Evolutionary conservation across 2,797 vertebrate species (phyloP), one percentile per base, ranked within the genome.

Genomic region (Falco biarmicus): DNA sequence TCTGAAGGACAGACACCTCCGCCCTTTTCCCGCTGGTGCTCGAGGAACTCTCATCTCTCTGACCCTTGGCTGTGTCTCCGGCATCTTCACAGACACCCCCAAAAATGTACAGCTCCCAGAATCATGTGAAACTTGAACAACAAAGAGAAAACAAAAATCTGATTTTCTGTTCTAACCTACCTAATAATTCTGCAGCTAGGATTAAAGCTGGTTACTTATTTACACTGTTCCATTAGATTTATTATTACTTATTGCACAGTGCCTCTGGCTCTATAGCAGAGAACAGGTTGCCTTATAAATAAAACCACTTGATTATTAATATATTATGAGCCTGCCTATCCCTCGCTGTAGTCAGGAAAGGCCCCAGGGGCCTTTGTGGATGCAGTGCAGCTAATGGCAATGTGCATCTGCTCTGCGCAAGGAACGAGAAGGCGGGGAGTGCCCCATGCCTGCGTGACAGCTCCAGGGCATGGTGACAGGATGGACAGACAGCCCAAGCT

Each of bases 391-490:
- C 48, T 56, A 41, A 41, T 26, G 53, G 83, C 61, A 48, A 43
- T 17, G 39, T 10, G 24, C 25, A 32, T 4, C 53, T 51, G 14
- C 34, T 84, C 57, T 51, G 69, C 2, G 1, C 34, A 34, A 79
- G 39, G 53, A 61, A 9, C 0, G 1, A 39, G 84, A 57, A 63
- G 69, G 15, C 1, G 1, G 32, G 34, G 15, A 66, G 21, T 0
- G 5, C 19, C 37, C 45, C 0, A 0, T 32, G 48, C 43, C 54
- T 34, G 34, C 0, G 0, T 22, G 34, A 37, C 2, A 11, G 31
- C 34, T 61, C 41, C 54, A 60, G 41, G 34, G 34, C 53, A 66
- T 0, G 1, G 39, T 34, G 71, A 43, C 15, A 59, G 25, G 53
- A n/a, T 26, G 45, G 56, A 18, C 28, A 37, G 63, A 11, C 32